phyloP scores from a whole-genome alignment of 2,113 vertebrate species.

The Actinemys pallida region DNA sequence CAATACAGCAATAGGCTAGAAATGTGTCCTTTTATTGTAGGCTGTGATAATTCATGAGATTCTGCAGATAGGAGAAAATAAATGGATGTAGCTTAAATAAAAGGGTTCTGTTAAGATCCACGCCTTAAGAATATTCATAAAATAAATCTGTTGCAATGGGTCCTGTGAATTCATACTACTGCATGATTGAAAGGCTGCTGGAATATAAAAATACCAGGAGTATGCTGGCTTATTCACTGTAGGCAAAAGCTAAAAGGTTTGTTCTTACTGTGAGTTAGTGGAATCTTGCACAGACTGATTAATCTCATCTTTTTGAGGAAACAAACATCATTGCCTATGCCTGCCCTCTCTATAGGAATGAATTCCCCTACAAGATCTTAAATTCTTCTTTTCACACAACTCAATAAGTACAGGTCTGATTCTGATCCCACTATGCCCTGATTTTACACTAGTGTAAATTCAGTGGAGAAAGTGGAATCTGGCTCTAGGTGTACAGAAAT shows the following conservation, averaged over 20 bases:
- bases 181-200: fast-evolving
- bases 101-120: fast-evolving
- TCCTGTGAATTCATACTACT: fast-evolving
- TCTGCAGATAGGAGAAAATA: fast-evolving
- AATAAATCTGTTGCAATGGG: neutral
- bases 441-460: neutral
- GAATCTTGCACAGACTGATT: neutral
- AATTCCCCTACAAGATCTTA: neutral
- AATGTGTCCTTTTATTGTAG: neutral
- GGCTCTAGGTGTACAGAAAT: neutral
- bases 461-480: neutral
- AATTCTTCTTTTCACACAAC: neutral
- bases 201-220: neutral
- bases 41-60: neutral
- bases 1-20: neutral
- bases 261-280: neutral
- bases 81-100: fast-evolving
- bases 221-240: fast-evolving
- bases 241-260: neutral
- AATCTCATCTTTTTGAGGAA: neutral
- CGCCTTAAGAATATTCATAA: neutral
- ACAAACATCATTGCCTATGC: neutral
- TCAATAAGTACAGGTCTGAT: neutral
- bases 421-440: neutral
- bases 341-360: neutral